Base-by-base conservation (phyloP, 2,888 invertebrate genomes). In the Caenorhabditis sinica region DNA sequence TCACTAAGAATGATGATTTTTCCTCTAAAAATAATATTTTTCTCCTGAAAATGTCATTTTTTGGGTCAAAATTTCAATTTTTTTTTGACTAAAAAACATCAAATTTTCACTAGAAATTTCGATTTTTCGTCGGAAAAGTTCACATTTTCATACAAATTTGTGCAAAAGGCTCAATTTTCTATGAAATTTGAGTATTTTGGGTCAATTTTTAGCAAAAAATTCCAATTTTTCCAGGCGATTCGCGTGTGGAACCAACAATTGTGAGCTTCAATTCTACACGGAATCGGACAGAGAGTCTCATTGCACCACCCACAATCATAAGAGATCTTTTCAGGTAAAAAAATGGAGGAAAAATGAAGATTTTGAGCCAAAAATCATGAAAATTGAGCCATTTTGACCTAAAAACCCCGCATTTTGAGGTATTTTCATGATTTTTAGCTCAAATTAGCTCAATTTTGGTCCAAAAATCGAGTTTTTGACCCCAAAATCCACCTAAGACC, bases 241-340 rank as follows among this genome's bases (percentile, higher is more conserved):
- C 40, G 56, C 61, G 4, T 83, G 83, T 58, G 79, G 66, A 8
- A 74, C 77, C 2, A 30, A 13, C 13, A 15, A 30, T 2, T 83
- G 83, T 28, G 45, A 51, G 0, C 4, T 1, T 30, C 69, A 56
- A 33, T 83, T 83, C 23, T 83, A 83, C 36, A 74, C 77, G 1
- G 79, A 74, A 8, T 15, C 58, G 1, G 79, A 83, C 0, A 15
- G 77, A 23, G 74, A 83, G 53, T 36, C 51, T 3, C 83, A 83
- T 58, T 79, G 77, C 56, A n/a, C 51, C 0, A 53, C 68, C 17
- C n/a, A 23, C 4, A 40, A 28, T 4, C 83, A 83, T 56, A 79
- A 79, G 13, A 17, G 83, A 13, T 74, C 61, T 15, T 83, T 83
- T 58, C 77, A 77, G 76, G 82, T 81, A 43, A 36, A 25, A 58